Base-by-base conservation (phyloP, 2,888 invertebrate species). In the Drosophila anomelani region DNA sequence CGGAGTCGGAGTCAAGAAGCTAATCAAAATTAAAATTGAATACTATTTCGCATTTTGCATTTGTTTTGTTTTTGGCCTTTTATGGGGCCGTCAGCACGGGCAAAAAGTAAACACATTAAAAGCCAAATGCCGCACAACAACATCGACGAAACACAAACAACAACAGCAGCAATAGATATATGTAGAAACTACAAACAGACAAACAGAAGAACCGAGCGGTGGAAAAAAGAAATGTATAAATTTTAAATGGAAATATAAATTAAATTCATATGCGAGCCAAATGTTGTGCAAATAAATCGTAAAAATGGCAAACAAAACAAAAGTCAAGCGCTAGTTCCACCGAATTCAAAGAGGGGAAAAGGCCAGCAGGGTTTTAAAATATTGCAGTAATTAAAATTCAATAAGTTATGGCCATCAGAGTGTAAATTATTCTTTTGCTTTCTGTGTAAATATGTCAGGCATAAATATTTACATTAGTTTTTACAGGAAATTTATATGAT, bases 261-360 rank as follows among this genome's bases (percentile, higher is more conserved):
- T 86, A 87, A 84, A 84, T 81, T 88, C 89, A 85, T 86, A 84
- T 85, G 85, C 84, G 79, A 76, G 81, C 87, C 85, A 85, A 85
- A 88, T 85, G 85, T 88, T 85, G 85, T 64, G 78, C 79, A 86
- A 86, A 88, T 88, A 85, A 85, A 85, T 88, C 84, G 84, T 79
- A 69, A 70, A 88, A 85, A 82, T 85, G 78, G 88, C 87, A 81
- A 88, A 66, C 86, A 79, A 85, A 83, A 78, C 76, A 82, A 80
- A 55, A 49, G 36, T 56, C 29, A 23, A 38, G 59, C 26, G 44
- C 39, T 68, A 32, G 32, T 29, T 17, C 39, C 29, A 41, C n/a
- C 17, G 10, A 20, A 44, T 26, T 46, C 29, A 23, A 23, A 5
- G 23, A 15, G 23, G 26, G n/a, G 17, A 10, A 32, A 13, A 20